Conservation (phyloP, 2,888 invertebrate species). For the Erebia aethiops region DNA sequence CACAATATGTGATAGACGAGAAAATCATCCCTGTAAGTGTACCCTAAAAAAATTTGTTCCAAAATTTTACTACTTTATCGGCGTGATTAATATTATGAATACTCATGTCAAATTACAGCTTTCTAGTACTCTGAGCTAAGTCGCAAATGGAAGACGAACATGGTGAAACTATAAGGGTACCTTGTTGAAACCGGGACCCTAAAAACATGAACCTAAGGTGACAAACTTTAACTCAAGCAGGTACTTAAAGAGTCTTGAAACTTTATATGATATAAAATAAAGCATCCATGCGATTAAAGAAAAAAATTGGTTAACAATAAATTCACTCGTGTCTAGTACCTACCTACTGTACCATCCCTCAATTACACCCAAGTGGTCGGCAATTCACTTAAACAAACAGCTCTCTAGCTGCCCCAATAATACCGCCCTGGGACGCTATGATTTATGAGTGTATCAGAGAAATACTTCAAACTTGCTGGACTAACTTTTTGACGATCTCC, state of each 20-base stretch:
- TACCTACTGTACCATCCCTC: slow-evolving; percentile 40
- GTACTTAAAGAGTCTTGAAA: not conserved
- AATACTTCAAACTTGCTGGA: slow-evolving; percentile 12
- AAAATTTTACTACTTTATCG: no score
- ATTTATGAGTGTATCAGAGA: slow-evolving; percentile 43
- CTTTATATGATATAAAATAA: slow-evolving; percentile 1
- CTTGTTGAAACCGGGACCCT: no score
- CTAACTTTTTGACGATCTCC: not conserved
- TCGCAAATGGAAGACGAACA: no score
- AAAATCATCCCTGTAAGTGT: no score
- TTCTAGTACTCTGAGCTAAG: no score
- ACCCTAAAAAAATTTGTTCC: no score
- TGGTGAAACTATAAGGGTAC: no score
- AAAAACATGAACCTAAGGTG: no score
- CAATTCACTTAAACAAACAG: slow-evolving; percentile 65
- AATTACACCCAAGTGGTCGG: slow-evolving; percentile 60
- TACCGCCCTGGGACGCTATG: slow-evolving; percentile 49
- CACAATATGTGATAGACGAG: no score
- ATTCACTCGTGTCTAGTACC: slow-evolving; percentile 23
- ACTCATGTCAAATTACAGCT: no score
- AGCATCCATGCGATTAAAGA: slow-evolving; percentile 12
- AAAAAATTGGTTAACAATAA: slow-evolving; percentile 30
- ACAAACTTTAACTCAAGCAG: no score
- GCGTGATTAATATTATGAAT: no score
- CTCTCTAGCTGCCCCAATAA: slow-evolving; percentile 51